phyloP scores from a whole-genome alignment of 1,140 invertebrate genomes.

The Scaptomyza montana region DNA sequence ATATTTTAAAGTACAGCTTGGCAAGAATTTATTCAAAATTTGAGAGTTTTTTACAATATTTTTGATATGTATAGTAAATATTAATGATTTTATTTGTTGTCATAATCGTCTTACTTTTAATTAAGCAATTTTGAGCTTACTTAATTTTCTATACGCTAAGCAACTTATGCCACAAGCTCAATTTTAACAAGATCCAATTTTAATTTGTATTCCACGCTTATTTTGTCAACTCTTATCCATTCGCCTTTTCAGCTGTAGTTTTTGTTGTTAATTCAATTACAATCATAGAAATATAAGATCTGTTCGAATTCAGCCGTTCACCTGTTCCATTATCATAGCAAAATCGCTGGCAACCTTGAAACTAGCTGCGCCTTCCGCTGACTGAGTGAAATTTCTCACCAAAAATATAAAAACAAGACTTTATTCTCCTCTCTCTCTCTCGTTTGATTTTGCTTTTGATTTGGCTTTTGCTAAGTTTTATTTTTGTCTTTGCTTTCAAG shows the following conservation, averaged over 20 bases:
- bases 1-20: not conserved
- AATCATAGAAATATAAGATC: conserved; percentile 28
- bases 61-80: no score
- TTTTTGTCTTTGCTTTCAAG: conserved; percentile 53
- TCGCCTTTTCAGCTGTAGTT: conserved; percentile 8
- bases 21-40: not conserved
- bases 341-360: conserved; percentile 66
- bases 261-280: conserved; percentile 15
- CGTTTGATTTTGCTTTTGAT: conserved; percentile 3
- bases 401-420: conserved; percentile 10
- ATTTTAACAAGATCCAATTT: conserved; percentile 2
- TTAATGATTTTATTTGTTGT: not conserved
- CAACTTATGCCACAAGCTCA: not conserved
- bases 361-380: conserved; percentile 60
- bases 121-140: no score
- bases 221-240: conserved; percentile 31
- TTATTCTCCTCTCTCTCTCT: not conserved
- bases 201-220: conserved; percentile 7
- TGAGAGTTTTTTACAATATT: no score
- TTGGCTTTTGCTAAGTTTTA: conserved; percentile 7
- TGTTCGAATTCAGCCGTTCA: conserved; percentile 27
- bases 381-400: conserved; percentile 65
- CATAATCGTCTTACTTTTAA: not conserved
- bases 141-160: no score
- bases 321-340: conserved; percentile 48